Conservation (phyloP, 1,140 invertebrate species). For the Bombus confusus region DNA sequence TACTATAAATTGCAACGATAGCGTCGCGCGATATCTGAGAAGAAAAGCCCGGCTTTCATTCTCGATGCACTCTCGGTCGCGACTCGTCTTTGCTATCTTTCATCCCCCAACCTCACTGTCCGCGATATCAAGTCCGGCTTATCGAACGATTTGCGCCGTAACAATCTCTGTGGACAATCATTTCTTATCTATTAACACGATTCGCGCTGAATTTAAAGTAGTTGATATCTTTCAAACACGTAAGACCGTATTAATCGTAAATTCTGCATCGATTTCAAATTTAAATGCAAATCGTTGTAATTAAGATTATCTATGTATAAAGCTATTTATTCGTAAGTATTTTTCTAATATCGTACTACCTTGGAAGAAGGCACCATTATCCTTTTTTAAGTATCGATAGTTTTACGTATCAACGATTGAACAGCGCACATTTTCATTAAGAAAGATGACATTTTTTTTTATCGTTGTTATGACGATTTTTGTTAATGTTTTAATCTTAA, state of each 20-base stretch:
- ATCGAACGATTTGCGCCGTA: conserved; percentile 12
- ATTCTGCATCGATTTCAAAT: not conserved
- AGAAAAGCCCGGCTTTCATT: conserved; percentile 16
- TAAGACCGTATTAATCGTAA: too few relatives aligned
- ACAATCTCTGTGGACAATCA: not conserved
- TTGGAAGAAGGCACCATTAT: too few relatives aligned
- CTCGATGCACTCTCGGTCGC: not conserved
- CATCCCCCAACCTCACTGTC: not conserved
- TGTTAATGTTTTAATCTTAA: too few relatives aligned
- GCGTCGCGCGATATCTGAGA: not conserved
- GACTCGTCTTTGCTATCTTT: not conserved
- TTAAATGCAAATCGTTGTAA: not conserved
- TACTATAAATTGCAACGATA: conserved; percentile 24
- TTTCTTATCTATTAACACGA: conserved; percentile 5
- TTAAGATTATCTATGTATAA: not conserved
- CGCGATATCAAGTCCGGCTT: not conserved
- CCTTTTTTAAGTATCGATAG: too few relatives aligned
- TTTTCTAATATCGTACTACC: too few relatives aligned
- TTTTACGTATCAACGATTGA: too few relatives aligned
- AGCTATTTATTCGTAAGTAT: too few relatives aligned
- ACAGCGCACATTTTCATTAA: too few relatives aligned
- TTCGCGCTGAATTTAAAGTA: not conserved
- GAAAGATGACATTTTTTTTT: too few relatives aligned
- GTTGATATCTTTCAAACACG: not conserved
- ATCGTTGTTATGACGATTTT: too few relatives aligned